Evolutionary conservation across 2,888 invertebrate genomes (phyloP).

Genomic region (Himalopsyche japonica): DNA sequence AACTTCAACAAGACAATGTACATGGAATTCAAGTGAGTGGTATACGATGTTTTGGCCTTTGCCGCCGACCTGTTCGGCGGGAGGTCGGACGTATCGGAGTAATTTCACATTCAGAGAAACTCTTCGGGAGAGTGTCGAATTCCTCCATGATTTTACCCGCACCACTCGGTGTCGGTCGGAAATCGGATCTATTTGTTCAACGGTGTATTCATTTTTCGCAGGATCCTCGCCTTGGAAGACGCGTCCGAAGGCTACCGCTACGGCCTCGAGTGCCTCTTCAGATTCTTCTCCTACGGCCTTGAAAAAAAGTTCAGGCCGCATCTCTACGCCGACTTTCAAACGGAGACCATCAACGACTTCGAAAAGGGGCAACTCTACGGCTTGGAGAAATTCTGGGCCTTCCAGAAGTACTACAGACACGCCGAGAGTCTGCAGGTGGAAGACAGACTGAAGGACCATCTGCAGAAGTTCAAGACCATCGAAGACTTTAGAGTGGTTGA

Average conservation of each 20-base stretch:
- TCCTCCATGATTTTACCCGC: too few relatives aligned
- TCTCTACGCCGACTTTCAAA: conserved; percentile 94
- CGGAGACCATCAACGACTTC: conserved; percentile 87
- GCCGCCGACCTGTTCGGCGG: background rate
- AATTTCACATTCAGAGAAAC: too few relatives aligned
- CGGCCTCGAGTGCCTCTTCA: conserved; percentile 84
- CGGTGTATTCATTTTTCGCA: conserved; percentile 43
- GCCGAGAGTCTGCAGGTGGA: conserved; percentile 74
- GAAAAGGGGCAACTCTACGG: conserved; percentile 95
- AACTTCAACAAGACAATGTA: conserved; percentile 99
- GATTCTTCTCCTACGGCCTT: conserved; percentile 97
- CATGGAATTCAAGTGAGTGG: conserved; percentile 77
- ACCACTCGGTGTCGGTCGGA: too few relatives aligned
- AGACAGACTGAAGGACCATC: conserved; percentile 69
- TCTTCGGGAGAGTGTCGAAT: too few relatives aligned
- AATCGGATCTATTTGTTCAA: background rate
- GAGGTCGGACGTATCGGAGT: too few relatives aligned
- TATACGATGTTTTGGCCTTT: background rate
- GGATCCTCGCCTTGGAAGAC: conserved; percentile 90
- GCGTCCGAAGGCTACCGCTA: conserved; percentile 87
- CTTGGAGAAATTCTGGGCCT: conserved; percentile 99
- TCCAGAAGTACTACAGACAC: conserved; percentile 93
- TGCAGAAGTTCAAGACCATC: conserved; percentile 81
- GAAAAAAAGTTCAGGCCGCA: conserved; percentile 96
- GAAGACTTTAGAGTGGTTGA: conserved; percentile 87